These are phyloP conservation scores for Zaprionus africanus DNA, from an alignment of 1,140 invertebrate genomes.

Conservation along the genomic window DNA sequence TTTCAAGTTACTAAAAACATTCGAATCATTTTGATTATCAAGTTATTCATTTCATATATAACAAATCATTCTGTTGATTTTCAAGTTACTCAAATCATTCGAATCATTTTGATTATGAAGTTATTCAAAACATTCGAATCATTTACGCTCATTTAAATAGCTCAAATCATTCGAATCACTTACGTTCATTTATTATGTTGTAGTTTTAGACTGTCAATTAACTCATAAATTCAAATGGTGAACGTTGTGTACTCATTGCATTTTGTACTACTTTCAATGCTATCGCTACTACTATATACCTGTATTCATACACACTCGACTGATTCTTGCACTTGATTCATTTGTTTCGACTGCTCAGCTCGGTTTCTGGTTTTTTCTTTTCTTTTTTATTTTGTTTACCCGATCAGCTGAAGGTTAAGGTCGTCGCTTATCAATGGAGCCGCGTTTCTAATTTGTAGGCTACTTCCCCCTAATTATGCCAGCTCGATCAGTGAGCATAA, in stretches of 20 bases:
- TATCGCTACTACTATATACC: not conserved
- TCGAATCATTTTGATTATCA: not conserved
- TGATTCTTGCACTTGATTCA: conserved; percentile 16
- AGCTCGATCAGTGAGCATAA: conserved; percentile 74
- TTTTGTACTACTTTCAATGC: conserved; percentile 3
- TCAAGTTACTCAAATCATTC: not conserved
- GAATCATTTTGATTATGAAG: not conserved
- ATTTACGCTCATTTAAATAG: not conserved
- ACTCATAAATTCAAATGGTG: not conserved
- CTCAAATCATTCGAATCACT: not conserved
- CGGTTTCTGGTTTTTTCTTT: not conserved
- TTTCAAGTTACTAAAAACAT: not conserved
- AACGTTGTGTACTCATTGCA: not conserved
- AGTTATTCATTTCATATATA: not conserved
- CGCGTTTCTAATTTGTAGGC: conserved; percentile 48
- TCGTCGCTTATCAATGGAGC: conserved; percentile 37
- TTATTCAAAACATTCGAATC: not conserved
- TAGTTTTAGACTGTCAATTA: not conserved
- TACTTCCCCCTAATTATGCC: conserved; percentile 37
- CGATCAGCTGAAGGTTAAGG: conserved; percentile 43
- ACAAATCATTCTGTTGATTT: not conserved
- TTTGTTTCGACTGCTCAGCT: conserved; percentile 1
- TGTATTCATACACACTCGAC: conserved; percentile 18
- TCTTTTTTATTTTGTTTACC: not conserved
- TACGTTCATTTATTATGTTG: not conserved